Evolutionary conservation across 2,888 invertebrate genomes (phyloP), one percentile per base, ranked within the genome.

Genomic region (Drosophila dives): DNA sequence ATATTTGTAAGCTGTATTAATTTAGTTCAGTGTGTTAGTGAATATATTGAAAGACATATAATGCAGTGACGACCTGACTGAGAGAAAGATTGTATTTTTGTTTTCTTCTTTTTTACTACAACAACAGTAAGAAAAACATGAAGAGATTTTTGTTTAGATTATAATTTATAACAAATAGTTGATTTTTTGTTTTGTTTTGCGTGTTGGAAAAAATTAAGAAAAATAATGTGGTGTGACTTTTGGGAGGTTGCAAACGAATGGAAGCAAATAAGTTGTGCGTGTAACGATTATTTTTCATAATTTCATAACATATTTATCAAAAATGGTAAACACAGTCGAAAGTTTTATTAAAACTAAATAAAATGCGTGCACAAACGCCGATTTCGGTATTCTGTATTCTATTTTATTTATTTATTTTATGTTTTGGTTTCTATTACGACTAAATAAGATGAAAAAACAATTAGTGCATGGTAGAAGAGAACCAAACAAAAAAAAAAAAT

Each of bases 341-440:
- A 81, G 29, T 62, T 72, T n/a, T 69, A 71, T 67, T 68, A 60
- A 73, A 66, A 69, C 79, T 58, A 84, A 84, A 80, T 83, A 83
- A 90, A 92, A 91, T 92, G 92, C 92, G 92, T 92, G 92, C 92
- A 92, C 92, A 92, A 92, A 91, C 91, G 91, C 91, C 89, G 86
- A 90, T 79, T 79, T 81, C 61, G 51, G 59, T 74, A 66, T 56
- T 34, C 63, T 55, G 33, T 59, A 55, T 74, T 73, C 23, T 67
- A 36, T 63, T 69, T 45, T 26, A 20, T 60, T 51, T 64, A 29
- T 45, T 36, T 20, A 42, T 64, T 49, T 50, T 23, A 59, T 36
- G 32, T 60, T 29, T 29, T 29, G 5, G 15, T 63, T 58, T 62
- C 4, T 11, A 66, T 64, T 75, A 69, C 55, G 63, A 68, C 66